phyloP scores from a whole-genome alignment of 2,888 invertebrate genomes.

The Mystacides longicornis region DNA sequence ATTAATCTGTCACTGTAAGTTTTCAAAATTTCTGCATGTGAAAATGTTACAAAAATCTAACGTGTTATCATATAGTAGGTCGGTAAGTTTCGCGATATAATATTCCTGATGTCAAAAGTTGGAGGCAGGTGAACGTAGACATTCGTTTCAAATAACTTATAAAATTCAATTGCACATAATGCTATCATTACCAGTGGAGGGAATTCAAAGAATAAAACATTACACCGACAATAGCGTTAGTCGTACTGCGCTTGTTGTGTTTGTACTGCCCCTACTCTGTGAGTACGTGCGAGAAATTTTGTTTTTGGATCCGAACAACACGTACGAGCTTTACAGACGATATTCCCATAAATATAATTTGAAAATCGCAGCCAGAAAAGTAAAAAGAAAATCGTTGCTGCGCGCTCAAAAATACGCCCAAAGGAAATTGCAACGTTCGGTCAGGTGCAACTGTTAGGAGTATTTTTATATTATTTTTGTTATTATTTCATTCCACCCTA shows the following conservation, averaged over 20 bases:
- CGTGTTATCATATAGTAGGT: too few relatives aligned
- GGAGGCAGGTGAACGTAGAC: too few relatives aligned
- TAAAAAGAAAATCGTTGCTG: conserved; percentile 9
- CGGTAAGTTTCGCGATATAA: too few relatives aligned
- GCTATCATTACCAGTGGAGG: background rate
- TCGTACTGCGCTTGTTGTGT: conserved; percentile 12
- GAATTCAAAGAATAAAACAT: background rate
- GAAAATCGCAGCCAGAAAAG: conserved; percentile 23
- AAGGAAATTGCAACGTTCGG: conserved; percentile 5
- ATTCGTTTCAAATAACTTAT: too few relatives aligned
- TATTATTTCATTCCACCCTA: background rate
- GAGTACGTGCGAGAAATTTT: conserved; percentile 21
- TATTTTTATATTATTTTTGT: background rate
- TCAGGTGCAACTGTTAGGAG: conserved; percentile 1
- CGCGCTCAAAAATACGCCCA: conserved; percentile 7
- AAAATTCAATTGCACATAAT: background rate
- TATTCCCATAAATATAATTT: conserved; percentile 25
- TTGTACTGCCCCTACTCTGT: conserved; percentile 8
- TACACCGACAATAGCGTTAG: background rate
- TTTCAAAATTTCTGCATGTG: too few relatives aligned
- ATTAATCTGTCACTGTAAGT: too few relatives aligned
- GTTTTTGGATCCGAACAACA: conserved; percentile 15
- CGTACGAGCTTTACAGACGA: conserved; percentile 24
- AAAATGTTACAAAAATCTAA: too few relatives aligned
- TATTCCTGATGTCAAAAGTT: too few relatives aligned